Evolutionary conservation across 1,140 invertebrate genomes (phyloP), one percentile per base, ranked within the genome.

Genomic region (Leptopilina clavipes): DNA sequence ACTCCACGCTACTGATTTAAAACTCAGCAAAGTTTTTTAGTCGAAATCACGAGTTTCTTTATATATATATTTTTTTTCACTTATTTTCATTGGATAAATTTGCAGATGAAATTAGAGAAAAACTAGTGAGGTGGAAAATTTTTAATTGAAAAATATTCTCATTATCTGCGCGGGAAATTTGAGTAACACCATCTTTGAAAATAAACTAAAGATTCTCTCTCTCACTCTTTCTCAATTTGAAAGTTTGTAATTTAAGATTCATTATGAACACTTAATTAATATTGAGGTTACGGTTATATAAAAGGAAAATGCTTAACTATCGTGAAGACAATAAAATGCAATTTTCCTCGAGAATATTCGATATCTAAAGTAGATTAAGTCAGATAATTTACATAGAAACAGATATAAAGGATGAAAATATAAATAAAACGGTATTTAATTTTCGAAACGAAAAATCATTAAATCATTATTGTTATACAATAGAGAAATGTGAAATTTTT

Each of bases 1-100:
- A 31, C 48, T 65, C 8, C 19, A 65, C n/a, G 59, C 22, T 65
- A 6, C 22, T 65, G 59, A 65, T 65, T 65, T 65, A 31, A 65
- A 65, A 37, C 14, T 31, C 14, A 31, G 25, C 22, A 14, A 65
- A 65, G 59, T 65, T 65, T 40, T 40, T 65, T 12, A 65, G 22
- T 7, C 19, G 12, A 65, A 65, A 65, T 65, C 59, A n/a, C 11
- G 22, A n/a, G 8, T 14, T 31, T 65, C 12, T 65, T 65, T 19
- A 56, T 19, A 19, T 2, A 56, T 11, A 19, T 31, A 31, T 40
- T 40, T 40, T 40, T 40, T 40, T 40, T 40, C 37, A 31, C 25
- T 31, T 31, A 31, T 6, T 40, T 6, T 8, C 6, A 40, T 40
- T 17, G 14, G 14, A 52, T 17, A 17, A 52, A 52, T 52, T 17